Conservation (phyloP, 2,797 vertebrate species). For the Delichon dasypus region DNA sequence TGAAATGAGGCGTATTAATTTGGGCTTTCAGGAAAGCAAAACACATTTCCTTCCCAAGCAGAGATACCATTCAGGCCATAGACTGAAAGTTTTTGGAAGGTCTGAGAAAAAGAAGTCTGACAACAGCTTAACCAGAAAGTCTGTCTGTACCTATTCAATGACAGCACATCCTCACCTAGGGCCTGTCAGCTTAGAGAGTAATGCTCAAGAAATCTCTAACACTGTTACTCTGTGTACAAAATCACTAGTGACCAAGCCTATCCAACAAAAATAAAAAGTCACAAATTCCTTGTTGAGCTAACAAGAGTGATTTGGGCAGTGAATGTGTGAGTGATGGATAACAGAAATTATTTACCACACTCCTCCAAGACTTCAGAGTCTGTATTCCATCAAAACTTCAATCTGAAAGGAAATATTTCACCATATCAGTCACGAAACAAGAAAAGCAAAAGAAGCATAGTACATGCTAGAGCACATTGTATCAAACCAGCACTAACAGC, state of each 20-base stretch:
- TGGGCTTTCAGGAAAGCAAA: neutral
- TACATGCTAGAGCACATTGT: neutral
- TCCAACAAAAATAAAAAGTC: neutral
- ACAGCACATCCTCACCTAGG: neutral
- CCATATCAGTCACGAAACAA: neutral
- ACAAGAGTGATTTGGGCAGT: neutral
- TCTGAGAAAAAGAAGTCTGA: neutral
- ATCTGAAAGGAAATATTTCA: neutral
- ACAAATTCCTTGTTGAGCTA: neutral
- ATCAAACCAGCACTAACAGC: neutral
- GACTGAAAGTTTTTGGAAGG: neutral
- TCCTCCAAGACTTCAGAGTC: neutral
- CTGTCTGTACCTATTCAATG: neutral
- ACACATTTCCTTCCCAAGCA: neutral
- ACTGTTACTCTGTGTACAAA: neutral
- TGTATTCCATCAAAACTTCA: neutral
- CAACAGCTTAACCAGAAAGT: neutral
- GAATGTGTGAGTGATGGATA: neutral
- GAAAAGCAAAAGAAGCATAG: neutral
- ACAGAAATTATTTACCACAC: neutral
- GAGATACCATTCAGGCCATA: neutral
- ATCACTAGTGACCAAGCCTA: neutral
- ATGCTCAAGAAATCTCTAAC: neutral
- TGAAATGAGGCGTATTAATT: neutral
- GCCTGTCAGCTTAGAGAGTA: neutral